Conservation (phyloP, 2,888 invertebrate genomes). For the Nudaria mundana region DNA sequence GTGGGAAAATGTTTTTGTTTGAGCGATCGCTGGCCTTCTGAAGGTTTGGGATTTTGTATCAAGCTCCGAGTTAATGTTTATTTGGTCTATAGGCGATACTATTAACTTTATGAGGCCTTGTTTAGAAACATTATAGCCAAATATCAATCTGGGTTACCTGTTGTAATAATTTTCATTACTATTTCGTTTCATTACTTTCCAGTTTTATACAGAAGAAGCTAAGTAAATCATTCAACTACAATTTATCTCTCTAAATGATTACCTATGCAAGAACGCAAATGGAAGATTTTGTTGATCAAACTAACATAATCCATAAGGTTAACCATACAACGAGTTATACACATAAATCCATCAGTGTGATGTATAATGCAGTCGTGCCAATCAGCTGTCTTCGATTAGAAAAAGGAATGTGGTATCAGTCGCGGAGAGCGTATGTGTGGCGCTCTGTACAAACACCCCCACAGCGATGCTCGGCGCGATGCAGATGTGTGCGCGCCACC, state of each 20-base stretch:
- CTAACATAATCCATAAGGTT: neutral
- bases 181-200: no score
- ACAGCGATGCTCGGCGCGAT: slow-evolving; percentile 25
- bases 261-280: neutral
- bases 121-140: slow-evolving; percentile 4
- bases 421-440: slow-evolving; percentile 37
- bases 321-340: slow-evolving; percentile 14
- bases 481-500: slow-evolving; percentile 52
- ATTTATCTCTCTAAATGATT: no score
- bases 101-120: slow-evolving; percentile 24
- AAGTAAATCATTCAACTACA: no score
- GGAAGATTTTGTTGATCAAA: neutral
- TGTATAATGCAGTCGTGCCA: slow-evolving; percentile 45
- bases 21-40: slow-evolving; percentile 44
- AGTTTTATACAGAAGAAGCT: no score
- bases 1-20: slow-evolving; percentile 77
- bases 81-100: slow-evolving; percentile 36
- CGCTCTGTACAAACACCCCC: slow-evolving; percentile 52
- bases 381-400: slow-evolving; percentile 50
- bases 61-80: slow-evolving; percentile 30
- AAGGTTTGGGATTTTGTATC: slow-evolving; percentile 31
- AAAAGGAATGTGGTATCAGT: slow-evolving; percentile 48
- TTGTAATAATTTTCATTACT: slow-evolving; percentile 5
- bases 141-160: no score
- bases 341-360: slow-evolving; percentile 27